Evolutionary conservation across 2,888 invertebrate genomes (phyloP).

Genomic region (Agrotis exclamationis): DNA sequence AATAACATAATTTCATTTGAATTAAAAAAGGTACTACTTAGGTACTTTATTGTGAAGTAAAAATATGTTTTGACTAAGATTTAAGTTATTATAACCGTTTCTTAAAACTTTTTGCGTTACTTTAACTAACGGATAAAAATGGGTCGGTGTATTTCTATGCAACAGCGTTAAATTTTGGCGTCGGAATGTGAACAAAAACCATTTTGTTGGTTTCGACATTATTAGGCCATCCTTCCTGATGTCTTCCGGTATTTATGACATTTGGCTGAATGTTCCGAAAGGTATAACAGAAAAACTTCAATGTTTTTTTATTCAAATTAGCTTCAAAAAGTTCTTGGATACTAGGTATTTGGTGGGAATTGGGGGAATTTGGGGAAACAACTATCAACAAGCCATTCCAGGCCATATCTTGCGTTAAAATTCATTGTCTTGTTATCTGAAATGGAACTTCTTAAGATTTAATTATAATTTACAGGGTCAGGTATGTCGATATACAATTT

Average conservation of each 20-base stretch:
- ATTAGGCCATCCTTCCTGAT: slow-evolving; percentile 64
- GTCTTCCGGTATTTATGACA: slow-evolving; percentile 66
- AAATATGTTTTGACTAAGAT: not conserved
- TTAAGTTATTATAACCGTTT: not conserved
- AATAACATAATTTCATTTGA: not conserved
- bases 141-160: slow-evolving; percentile 42
- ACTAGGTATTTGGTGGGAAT: no score
- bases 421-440: no score
- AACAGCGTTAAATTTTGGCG: slow-evolving; percentile 56
- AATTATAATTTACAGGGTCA: no score
- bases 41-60: not conserved
- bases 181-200: slow-evolving; percentile 65
- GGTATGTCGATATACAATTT: no score
- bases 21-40: not conserved
- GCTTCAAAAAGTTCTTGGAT: not conserved
- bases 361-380: no score
- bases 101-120: slow-evolving; percentile 5
- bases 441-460: no score
- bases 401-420: no score
- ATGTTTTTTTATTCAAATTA: not conserved
- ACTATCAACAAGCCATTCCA: no score
- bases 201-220: slow-evolving; percentile 59
- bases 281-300: slow-evolving; percentile 6
- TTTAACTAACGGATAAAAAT: slow-evolving; percentile 30
- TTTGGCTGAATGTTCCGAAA: slow-evolving; percentile 47